A percentile compares a stretch with the other conserved stretches of the same genome.
These are phyloP conservation scores for Manacus vitellinus DNA, from an alignment of 2,113 vertebrate species.

Conservation along the genomic window DNA sequence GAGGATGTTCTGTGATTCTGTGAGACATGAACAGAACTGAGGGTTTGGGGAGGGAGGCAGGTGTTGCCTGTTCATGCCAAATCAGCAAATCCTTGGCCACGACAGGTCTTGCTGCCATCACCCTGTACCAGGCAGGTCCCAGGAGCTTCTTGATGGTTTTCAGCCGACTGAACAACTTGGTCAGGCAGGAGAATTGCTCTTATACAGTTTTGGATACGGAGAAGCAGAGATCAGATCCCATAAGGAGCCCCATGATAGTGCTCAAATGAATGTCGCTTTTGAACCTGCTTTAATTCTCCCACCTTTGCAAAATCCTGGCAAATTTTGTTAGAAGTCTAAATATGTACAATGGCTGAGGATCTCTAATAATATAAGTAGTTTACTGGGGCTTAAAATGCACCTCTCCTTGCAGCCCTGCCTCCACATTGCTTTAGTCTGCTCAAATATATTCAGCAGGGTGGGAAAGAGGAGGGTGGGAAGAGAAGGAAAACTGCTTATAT, in stretches of 20 bases:
- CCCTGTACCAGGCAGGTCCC: background rate
- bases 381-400: background rate
- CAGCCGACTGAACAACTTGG: background rate
- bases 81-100: background rate
- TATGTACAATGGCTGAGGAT: background rate
- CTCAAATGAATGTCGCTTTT: background rate
- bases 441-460: rapidly evolving
- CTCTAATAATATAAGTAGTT: background rate
- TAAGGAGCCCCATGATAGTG: background rate
- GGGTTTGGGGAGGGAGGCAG: rapidly evolving
- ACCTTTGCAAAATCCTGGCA: background rate
- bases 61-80: background rate
- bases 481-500: background rate
- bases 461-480: background rate
- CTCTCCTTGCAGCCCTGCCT: background rate
- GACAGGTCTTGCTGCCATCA: rapidly evolving
- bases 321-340: background rate
- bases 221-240: background rate
- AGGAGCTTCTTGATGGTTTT: background rate
- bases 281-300: background rate
- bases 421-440: background rate
- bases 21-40: background rate
- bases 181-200: background rate
- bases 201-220: background rate
- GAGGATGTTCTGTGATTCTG: background rate